phyloP scores from a whole-genome alignment of 2,113 vertebrate genomes.

The Colistium nudipinnis region DNA sequence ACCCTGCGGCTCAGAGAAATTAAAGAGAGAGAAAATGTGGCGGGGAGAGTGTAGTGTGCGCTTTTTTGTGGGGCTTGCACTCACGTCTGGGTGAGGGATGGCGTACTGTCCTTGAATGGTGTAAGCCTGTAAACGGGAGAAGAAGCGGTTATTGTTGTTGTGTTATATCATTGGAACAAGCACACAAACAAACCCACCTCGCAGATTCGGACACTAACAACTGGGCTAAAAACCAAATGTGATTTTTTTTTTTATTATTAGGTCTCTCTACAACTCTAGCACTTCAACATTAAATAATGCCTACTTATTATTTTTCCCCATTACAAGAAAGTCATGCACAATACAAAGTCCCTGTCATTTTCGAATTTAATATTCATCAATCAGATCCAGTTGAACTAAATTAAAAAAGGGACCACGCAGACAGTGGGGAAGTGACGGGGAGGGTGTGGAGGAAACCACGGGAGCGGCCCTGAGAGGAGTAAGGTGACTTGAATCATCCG shows the following conservation, averaged over 20 bases:
- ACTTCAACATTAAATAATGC: no score
- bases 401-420: slow-evolving; percentile 52
- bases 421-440: slow-evolving; percentile 45
- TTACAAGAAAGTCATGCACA: slow-evolving; percentile 42
- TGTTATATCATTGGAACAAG: not conserved
- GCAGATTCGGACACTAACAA: no score
- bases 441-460: slow-evolving; percentile 26
- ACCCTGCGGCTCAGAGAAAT: slow-evolving; percentile 38
- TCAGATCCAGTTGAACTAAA: slow-evolving; percentile 78
- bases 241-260: no score
- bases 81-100: slow-evolving; percentile 97
- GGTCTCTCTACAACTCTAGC: no score
- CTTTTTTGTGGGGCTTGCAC: slow-evolving; percentile 76
- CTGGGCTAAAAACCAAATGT: no score
- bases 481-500: slow-evolving; percentile 22
- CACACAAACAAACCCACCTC: not conserved
- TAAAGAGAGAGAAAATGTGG: slow-evolving; percentile 15
- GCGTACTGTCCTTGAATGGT: slow-evolving; percentile 98
- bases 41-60: slow-evolving; percentile 35
- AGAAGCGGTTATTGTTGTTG: slow-evolving; percentile 40
- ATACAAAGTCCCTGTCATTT: slow-evolving; percentile 37
- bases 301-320: not conserved
- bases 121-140: slow-evolving; percentile 86
- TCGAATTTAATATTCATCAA: slow-evolving; percentile 57
- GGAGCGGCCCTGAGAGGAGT: slow-evolving; percentile 47